These are phyloP conservation scores for Passer domesticus DNA, from an alignment of 2,113 vertebrate species.

Conservation along the genomic window DNA sequence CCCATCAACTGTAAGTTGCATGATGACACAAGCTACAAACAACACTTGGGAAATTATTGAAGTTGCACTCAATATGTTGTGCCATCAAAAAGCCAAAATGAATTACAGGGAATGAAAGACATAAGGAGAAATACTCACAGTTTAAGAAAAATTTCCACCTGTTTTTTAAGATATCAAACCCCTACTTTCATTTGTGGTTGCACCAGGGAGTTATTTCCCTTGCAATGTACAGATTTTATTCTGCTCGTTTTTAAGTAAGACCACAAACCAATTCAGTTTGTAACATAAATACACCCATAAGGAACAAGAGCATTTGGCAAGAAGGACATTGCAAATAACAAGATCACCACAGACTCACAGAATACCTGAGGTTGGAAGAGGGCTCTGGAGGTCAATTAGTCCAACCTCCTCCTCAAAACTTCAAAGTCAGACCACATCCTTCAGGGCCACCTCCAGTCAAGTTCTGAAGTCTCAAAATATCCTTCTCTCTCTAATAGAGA, in stretches of 20 bases:
- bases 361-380: background rate
- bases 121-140: background rate
- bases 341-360: background rate
- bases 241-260: background rate
- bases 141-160: background rate
- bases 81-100: background rate
- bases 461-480: background rate
- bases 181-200: background rate
- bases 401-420: background rate
- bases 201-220: background rate
- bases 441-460: background rate
- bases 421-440: background rate
- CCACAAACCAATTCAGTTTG: background rate
- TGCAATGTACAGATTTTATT: background rate
- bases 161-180: background rate
- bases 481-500: background rate
- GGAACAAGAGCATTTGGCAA: background rate
- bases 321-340: background rate
- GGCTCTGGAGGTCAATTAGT: background rate
- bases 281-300: background rate
- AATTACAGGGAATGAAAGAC: background rate
- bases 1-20: background rate
- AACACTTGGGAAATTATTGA: background rate
- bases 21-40: background rate
- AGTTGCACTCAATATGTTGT: background rate